Evolutionary conservation across 1,140 invertebrate species (phyloP).

Genomic region (Bombus picipes): DNA sequence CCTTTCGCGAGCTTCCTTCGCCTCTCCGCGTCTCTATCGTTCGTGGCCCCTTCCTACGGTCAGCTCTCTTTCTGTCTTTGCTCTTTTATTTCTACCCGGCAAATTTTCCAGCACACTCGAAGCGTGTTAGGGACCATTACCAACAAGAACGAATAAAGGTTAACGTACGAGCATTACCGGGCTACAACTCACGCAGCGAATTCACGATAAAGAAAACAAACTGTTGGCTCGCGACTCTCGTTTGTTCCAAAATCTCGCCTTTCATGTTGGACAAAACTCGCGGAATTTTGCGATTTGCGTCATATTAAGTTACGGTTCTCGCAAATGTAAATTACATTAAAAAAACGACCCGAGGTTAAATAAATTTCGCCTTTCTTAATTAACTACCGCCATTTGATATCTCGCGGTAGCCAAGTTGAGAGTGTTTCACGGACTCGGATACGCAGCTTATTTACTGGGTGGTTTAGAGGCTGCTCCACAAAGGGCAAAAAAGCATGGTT

Average conservation of each 20-base stretch:
- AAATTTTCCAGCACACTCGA: conserved; percentile 30
- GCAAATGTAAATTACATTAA: not conserved
- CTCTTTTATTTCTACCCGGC: conserved; percentile 9
- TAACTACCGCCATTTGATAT: not conserved
- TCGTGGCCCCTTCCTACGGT: not conserved
- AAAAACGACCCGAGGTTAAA: too few relatives aligned
- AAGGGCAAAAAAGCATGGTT: not conserved
- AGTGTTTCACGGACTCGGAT: not conserved
- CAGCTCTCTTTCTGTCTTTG: not conserved
- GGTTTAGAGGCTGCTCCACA: not conserved
- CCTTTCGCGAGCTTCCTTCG: too few relatives aligned
- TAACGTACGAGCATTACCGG: not conserved
- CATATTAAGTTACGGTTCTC: not conserved
- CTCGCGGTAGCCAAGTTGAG: not conserved
- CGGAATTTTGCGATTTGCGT: not conserved
- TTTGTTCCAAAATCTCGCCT: not conserved
- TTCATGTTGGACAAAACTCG: not conserved
- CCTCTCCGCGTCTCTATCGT: not conserved
- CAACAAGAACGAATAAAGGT: not conserved
- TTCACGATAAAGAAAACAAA: conserved; percentile 1
- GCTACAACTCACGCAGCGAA: not conserved
- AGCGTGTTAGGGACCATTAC: conserved; percentile 1
- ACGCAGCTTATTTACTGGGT: not conserved
- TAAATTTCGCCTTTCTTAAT: not conserved
- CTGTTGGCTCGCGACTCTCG: not conserved